Evolutionary conservation across 2,888 invertebrate genomes (phyloP), one percentile per base, ranked within the genome.

Genomic region (Chironomus tentans): DNA sequence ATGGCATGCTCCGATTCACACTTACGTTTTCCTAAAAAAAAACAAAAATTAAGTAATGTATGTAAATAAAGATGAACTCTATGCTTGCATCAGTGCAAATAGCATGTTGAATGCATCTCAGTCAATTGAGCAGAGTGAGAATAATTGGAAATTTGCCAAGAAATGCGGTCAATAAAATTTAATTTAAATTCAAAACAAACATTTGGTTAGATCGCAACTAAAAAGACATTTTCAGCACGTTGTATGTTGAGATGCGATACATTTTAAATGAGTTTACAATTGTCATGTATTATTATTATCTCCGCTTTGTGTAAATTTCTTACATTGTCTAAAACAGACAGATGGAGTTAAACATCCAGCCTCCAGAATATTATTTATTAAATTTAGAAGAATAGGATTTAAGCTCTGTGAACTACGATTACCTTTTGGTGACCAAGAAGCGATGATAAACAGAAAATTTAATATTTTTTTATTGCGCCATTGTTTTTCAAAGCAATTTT

Each of bases 391-490:
- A 38, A 38, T 38, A 38, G 56, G 15, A 7, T 56, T 56, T 15
- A 56, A 56, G 18, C 56, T 15, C 56, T 56, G 56, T 18, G 15
- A 56, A 38, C 10, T 10, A 38, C 38, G 38, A 18, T 56, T 56
- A 15, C 18, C 56, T 56, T 56, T 18, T 18, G 18, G 18, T 56
- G 56, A 18, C 56, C 56, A n/a, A 56, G 56, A 56, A 18, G 56
- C 6, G 18, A 56, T 56, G 56, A 56, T 56, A 56, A 56, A 22
- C 65, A 24, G 22, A 21, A 65, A 24, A 65, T 24, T 65, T 65
- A 38, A 73, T 38, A 73, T 24, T 28, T 15, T 28, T 73, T 73
- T 73, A 73, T 73, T 73, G 72, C 62, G 28, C 28, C 62, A 73
- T 73, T 73, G 72, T 73, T 38, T 71, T 61, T 28, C 13, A 24